A percentile compares a stretch with the other conserved stretches of the same genome.
Evolutionary conservation across 2,113 vertebrate species (phyloP).

Genomic region (Onychostruthus taczanowskii): DNA sequence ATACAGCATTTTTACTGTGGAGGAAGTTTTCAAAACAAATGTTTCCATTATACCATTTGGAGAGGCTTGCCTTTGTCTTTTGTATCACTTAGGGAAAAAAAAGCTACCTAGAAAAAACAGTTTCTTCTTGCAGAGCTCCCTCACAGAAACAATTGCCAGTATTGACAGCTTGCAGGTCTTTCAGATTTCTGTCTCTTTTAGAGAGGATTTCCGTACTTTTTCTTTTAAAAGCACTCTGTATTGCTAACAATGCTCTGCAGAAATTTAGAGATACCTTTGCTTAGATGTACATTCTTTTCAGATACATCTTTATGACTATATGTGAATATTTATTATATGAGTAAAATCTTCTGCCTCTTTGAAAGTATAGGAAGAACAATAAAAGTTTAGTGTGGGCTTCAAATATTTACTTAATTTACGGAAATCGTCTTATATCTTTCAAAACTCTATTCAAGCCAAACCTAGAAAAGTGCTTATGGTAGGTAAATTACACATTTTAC

Average conservation of each 20-base stretch:
- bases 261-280: neutral
- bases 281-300: neutral
- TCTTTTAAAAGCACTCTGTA: neutral
- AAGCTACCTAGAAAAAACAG: neutral
- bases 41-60: neutral
- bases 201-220: neutral
- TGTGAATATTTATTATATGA: neutral
- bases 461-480: slow-evolving; percentile 62
- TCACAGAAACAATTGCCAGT: slow-evolving; percentile 7
- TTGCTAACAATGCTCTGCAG: neutral
- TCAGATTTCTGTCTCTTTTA: neutral
- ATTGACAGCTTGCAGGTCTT: neutral
- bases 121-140: neutral
- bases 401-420: slow-evolving; percentile 71
- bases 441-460: slow-evolving; percentile 67
- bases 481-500: slow-evolving; percentile 76
- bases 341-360: neutral
- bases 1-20: neutral
- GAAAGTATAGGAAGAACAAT: slow-evolving; percentile 30
- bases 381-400: slow-evolving; percentile 46
- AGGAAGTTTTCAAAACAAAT: neutral
- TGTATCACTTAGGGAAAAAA: neutral
- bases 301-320: neutral
- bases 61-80: slow-evolving; percentile 16
- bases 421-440: slow-evolving; percentile 67